Conservation (phyloP, 2,888 invertebrate species). For the Prosopocoilus inquinatus region DNA sequence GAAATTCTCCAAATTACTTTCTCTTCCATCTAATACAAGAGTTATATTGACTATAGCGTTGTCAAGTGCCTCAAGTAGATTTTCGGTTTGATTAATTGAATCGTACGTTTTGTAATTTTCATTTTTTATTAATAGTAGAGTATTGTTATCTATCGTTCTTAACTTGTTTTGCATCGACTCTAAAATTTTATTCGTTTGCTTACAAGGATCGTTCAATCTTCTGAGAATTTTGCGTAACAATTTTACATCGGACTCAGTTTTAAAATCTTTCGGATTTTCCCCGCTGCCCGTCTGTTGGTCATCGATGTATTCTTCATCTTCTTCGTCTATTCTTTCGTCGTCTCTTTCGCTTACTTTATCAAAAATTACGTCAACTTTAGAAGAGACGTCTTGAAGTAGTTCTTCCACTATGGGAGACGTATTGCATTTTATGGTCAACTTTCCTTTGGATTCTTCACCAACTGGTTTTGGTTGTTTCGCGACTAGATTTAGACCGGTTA, state of each 20-base stretch:
- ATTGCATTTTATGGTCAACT: conserved; percentile 41
- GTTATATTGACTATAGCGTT: conserved; percentile 38
- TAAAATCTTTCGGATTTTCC: conserved; percentile 20
- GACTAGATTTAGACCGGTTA: conserved; percentile 20
- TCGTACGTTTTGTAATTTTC: no score
- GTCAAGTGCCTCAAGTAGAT: conserved; percentile 29
- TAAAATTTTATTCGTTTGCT: conserved; percentile 38
- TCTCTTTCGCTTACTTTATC: conserved; percentile 40
- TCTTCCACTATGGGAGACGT: conserved; percentile 43
- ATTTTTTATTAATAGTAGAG: conserved; percentile 12
- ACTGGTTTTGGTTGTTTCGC: conserved; percentile 26
- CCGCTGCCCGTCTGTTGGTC: conserved; percentile 28
- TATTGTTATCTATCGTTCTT: conserved; percentile 40
- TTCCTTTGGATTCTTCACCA: conserved; percentile 30
- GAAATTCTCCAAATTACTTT: conserved; percentile 22
- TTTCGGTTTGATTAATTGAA: no score
- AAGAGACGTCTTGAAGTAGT: conserved; percentile 45
- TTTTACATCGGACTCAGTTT: conserved; percentile 25
- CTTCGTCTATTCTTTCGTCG: conserved; percentile 32
- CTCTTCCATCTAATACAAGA: conserved; percentile 34
- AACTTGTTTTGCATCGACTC: conserved; percentile 41
- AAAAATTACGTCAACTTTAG: conserved; percentile 50
- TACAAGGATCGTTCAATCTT: conserved; percentile 36
- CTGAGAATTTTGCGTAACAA: conserved; percentile 33
- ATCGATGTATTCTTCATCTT: conserved; percentile 31